A percentile compares a stretch with the other conserved stretches of the same genome.
Evolutionary conservation across 1,140 invertebrate genomes (phyloP).

Genomic region (Drosophila sp.): DNA sequence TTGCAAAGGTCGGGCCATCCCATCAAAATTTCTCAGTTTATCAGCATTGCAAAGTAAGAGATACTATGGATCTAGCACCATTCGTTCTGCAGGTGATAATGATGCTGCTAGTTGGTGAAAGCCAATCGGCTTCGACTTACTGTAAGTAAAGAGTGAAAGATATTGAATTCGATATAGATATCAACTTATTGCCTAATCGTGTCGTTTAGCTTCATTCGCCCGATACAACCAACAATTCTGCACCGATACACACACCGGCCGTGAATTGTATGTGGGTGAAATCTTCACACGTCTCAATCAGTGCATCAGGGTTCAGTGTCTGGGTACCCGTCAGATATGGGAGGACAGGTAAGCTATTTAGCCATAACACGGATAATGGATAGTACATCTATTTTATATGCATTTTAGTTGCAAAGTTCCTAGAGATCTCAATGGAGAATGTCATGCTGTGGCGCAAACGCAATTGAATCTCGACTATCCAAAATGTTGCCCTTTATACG

Average conservation of each 20-base stretch:
- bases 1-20: slow-evolving; percentile 63
- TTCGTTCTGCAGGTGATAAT: slow-evolving; percentile 26
- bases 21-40: slow-evolving; percentile 7
- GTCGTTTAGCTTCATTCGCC: not conserved
- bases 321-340: slow-evolving; percentile 69
- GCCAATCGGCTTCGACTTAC: slow-evolving; percentile 20
- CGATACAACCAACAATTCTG: slow-evolving; percentile 49
- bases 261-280: slow-evolving; percentile 70
- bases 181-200: not conserved
- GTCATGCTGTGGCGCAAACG: slow-evolving; percentile 36
- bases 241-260: slow-evolving; percentile 56
- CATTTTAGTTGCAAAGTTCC: slow-evolving; percentile 64
- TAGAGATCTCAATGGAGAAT: slow-evolving; percentile 42
- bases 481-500: slow-evolving; percentile 69
- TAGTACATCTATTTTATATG: not conserved
- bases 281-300: slow-evolving; percentile 59
- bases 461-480: slow-evolving; percentile 61
- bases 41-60: not conserved
- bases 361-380: too few relatives aligned
- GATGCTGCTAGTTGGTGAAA: not conserved
- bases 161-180: not conserved
- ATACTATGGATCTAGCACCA: not conserved
- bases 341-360: slow-evolving; percentile 64
- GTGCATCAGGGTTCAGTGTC: slow-evolving; percentile 72
- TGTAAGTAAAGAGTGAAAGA: slow-evolving; percentile 26